Percentiles rank a stretch among this genome's conserved stretches.
These are phyloP conservation scores for Gephyroberyx darwinii DNA, from an alignment of 2,797 vertebrate genomes.

Conservation along the genomic window DNA sequence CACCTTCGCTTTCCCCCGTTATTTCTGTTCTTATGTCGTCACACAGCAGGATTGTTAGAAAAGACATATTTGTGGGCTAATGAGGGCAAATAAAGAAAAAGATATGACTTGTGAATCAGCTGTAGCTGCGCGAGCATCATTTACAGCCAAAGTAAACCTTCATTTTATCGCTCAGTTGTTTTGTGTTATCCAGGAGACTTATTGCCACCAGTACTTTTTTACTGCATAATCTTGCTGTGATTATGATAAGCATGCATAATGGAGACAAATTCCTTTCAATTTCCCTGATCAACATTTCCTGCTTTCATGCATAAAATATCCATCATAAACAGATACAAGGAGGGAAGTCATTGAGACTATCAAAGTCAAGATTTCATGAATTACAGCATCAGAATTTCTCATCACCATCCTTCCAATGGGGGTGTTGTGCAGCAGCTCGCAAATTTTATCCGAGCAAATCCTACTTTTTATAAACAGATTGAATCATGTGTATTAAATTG, in stretches of 20 bases:
- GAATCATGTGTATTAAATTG: constrained; percentile 4
- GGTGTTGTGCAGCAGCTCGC: constrained; percentile 32
- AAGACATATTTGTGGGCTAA: constrained; percentile 21
- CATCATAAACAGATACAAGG: constrained; percentile 60
- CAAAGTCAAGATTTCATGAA: constrained; percentile 67
- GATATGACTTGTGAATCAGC: constrained; percentile 23
- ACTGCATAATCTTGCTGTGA: constrained; percentile 74
- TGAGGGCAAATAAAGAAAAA: constrained; percentile 33
- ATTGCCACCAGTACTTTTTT: constrained; percentile 67
- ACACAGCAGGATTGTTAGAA: constrained; percentile 20
- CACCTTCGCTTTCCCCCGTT: constrained; percentile 58
- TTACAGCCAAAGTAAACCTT: constrained; percentile 37
- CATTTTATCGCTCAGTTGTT: constrained; percentile 58
- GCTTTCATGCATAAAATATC: constrained; percentile 75
- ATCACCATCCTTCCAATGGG: constrained; percentile 44
- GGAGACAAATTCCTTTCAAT: constrained; percentile 75
- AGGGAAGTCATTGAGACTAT: constrained; percentile 61
- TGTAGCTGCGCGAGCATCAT: constrained; percentile 38
- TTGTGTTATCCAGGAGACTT: constrained; percentile 65
- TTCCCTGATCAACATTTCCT: constrained; percentile 74
- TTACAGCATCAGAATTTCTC: constrained; percentile 42
- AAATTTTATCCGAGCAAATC: constrained; percentile 36
- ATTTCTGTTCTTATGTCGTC: constrained; percentile 40
- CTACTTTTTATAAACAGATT: constrained; percentile 10
- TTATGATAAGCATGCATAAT: constrained; percentile 78